Conservation (phyloP, 2,797 vertebrate genomes). For the Tadarida brasiliensis region DNA sequence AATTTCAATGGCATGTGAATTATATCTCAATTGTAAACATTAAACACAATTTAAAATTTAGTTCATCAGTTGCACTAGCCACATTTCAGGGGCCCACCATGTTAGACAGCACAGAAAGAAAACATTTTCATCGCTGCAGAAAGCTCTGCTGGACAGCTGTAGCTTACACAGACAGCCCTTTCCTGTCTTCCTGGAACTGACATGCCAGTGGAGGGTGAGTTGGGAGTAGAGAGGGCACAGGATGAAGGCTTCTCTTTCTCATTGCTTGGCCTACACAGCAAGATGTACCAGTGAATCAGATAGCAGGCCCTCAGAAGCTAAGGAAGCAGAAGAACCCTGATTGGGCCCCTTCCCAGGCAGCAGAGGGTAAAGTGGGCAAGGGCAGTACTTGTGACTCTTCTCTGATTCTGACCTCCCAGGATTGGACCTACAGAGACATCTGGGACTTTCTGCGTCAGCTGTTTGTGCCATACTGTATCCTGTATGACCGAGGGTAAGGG, state of each 20-base stretch:
- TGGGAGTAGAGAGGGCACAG: neutral
- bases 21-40: neutral
- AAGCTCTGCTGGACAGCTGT: neutral
- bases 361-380: neutral
- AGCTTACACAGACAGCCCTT: neutral
- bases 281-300: neutral
- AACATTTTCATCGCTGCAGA: neutral
- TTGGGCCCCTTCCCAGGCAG: neutral
- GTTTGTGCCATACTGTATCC: slow-evolving; percentile 96
- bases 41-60: neutral
- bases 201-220: too few species aligned
- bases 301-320: neutral
- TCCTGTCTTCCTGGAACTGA: neutral
- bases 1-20: neutral
- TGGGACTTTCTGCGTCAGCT: slow-evolving; percentile 96
- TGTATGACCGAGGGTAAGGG: slow-evolving; percentile 97
- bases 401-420: slow-evolving; percentile 85
- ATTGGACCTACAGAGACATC: slow-evolving; percentile 98
- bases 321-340: neutral
- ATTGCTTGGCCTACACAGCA: neutral
- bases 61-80: neutral
- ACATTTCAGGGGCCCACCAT: neutral
- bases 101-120: neutral
- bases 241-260: neutral
- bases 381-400: neutral